These are phyloP conservation scores for Plagiodera versicolora DNA, from an alignment of 2,888 invertebrate species.

Conservation along the genomic window DNA sequence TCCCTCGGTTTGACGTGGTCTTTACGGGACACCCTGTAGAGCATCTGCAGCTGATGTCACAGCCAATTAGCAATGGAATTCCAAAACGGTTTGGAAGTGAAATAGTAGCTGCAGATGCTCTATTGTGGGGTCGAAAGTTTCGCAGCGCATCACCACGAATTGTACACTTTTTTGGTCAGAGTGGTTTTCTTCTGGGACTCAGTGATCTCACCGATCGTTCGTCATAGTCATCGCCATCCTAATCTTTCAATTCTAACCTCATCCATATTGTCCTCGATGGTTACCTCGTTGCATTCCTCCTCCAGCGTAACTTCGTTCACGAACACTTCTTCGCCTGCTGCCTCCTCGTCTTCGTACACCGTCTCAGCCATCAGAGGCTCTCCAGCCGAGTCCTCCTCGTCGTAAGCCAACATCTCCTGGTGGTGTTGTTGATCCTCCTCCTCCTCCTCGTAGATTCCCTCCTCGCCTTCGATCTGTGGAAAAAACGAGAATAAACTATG, in stretches of 20 bases:
- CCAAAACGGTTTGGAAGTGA: no score
- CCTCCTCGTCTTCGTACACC: constrained; percentile 24
- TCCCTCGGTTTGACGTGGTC: no score
- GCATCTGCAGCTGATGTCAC: no score
- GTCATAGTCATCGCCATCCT: constrained; percentile 14
- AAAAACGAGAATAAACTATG: not conserved
- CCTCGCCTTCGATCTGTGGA: constrained; percentile 10
- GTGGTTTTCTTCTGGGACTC: no score
- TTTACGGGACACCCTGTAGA: no score
- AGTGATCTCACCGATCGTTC: no score
- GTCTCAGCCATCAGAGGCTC: not conserved
- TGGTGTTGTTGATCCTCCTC: constrained; percentile 7
- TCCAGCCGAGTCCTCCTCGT: constrained; percentile 14
- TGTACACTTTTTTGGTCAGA: no score
- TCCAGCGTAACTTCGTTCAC: constrained; percentile 53
- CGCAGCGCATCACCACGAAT: no score
- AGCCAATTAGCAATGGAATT: no score
- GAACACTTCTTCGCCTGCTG: constrained; percentile 36
- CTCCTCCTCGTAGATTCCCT: constrained; percentile 14
- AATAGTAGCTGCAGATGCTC: no score
- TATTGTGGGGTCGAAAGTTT: no score
- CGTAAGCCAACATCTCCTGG: constrained; percentile 17
- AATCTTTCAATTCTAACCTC: constrained; percentile 32
- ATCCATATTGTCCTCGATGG: constrained; percentile 42
- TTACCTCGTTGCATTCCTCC: constrained; percentile 48